Evolutionary conservation across 2,113 vertebrate genomes (phyloP), one percentile per base, ranked within the genome.

Genomic region (Murina feae): DNA sequence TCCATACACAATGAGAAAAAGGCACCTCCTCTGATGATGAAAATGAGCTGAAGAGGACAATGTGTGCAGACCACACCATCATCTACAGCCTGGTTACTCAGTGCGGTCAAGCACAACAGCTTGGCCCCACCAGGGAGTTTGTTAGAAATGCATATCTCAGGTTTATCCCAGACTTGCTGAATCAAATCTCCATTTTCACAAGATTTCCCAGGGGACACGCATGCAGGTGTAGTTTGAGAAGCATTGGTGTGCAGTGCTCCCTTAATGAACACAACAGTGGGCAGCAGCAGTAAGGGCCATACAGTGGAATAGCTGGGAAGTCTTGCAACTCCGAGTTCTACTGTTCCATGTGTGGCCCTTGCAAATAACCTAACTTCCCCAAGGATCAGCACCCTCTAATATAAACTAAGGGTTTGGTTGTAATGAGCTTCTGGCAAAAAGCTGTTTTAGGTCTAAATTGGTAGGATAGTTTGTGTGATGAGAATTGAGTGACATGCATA

Each of bases 11-110:
- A 3, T 28, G 65, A 55, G 37, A 66, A 58, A 49, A 28, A 21
- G 80, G 12, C 30, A 4, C 30, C 37, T 37, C 0, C 0, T 2
- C 0, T 42, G 10, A 55, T 4, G 55, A 47, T 4, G 30, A 30
- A 6, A 39, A 42, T 12, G 7, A 60, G 6, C 39, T 25, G 25
- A 28, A 9, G 10, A 71, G 49, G 58, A 28, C 1, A 1, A 5
- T 58, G 55, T 0, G 0, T 1, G 16, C 28, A 6, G 30, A 58
- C 12, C 44, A 32, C 25, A 20, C 1, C 32, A 37, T 4, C 37
- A 16, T 18, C 30, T 11, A 5, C 20, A 6, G 20, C 47, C 47
- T 53, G 76, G 39, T 65, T 23, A 18, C 30, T 63, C 81, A 4
- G 2, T 1, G 0, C 4, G 30, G 14, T 63, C 28, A 1, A 23